Conservation (phyloP, 1,140 invertebrate species). For the Cyclargus thomasi region DNA sequence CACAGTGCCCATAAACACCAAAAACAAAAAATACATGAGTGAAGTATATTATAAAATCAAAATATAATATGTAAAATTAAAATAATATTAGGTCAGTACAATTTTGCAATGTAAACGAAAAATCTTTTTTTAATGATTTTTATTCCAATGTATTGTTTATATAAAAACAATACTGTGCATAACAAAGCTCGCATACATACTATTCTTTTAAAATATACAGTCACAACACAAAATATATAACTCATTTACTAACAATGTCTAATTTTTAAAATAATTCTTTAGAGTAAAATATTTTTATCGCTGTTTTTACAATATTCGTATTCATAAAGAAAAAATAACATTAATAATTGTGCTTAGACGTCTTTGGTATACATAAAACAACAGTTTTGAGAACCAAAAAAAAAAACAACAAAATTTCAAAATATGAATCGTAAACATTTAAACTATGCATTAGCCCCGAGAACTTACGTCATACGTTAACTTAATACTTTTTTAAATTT, state of each 20-base stretch:
- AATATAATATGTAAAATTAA: too few species aligned
- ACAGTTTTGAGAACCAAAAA: neutral
- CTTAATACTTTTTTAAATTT: too few species aligned
- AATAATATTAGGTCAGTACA: too few species aligned
- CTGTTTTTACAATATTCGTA: too few species aligned
- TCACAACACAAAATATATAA: constrained; percentile 30
- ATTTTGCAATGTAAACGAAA: too few species aligned
- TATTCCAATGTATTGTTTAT: constrained; percentile 40
- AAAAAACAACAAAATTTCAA: too few species aligned
- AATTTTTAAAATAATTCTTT: neutral
- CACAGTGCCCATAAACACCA: too few species aligned
- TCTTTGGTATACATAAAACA: constrained; percentile 8
- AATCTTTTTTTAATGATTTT: constrained; percentile 22
- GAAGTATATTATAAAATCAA: too few species aligned
- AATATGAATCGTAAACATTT: too few species aligned
- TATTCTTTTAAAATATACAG: constrained; percentile 24
- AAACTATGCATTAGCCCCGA: too few species aligned
- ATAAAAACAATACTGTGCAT: constrained; percentile 53
- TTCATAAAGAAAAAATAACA: constrained; percentile 11
- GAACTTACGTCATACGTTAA: too few species aligned
- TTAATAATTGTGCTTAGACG: constrained; percentile 13
- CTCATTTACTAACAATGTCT: constrained; percentile 9
- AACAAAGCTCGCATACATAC: constrained; percentile 37
- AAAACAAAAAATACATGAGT: too few species aligned
- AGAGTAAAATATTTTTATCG: neutral